Base-by-base conservation (phyloP, 1,140 invertebrate species). In the Octopus sinensis region DNA sequence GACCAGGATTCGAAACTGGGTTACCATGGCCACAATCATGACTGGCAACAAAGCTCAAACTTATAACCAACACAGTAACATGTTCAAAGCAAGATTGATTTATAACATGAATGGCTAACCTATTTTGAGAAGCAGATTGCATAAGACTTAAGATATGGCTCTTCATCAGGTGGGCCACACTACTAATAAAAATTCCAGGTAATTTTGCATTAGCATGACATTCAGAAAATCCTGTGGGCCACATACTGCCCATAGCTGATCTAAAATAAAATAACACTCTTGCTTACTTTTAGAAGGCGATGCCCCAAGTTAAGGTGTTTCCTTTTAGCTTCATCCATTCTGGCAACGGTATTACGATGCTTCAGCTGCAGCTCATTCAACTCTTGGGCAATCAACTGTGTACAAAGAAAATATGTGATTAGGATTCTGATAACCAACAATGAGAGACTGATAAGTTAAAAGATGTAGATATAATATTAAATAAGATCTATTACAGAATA, bases 291-390 rank as follows among this genome's bases (percentile, higher is more conserved):
- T 51, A 96, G 90, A 78, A 96, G 92, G 81, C 95, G 90, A 88
- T 96, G 95, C 84, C 95, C 93, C 77, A 96, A 91, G 87, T 95
- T 93, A 2, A 95, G 89, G 62, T 96, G 92, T 84, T 94, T 94
- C 75, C 95, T 91, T 83, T 95, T 94, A 78, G 94, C 93, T 87
- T 96, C 94, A 75, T 93, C 92, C 54, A 96, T 92, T 86, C 94
- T 93, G 4, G 95, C 93, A 78, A 93, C 91, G 17, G 94, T 94
- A 12, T 93, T 92, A 3, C 93, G 92, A 86, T 95, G 94, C 82
- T 94, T 93, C 62, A 93, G 93, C 83, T 95, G 94, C 77, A 97
- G 89, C 83, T 94, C 93, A 17, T 92, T 92, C 76, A 98, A 93
- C 83, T 95, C 95, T 17, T 94, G 93, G 5, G 94, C 93, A 13